Conservation (phyloP, 2,888 invertebrate species). For the Serripes groenlandicus region DNA sequence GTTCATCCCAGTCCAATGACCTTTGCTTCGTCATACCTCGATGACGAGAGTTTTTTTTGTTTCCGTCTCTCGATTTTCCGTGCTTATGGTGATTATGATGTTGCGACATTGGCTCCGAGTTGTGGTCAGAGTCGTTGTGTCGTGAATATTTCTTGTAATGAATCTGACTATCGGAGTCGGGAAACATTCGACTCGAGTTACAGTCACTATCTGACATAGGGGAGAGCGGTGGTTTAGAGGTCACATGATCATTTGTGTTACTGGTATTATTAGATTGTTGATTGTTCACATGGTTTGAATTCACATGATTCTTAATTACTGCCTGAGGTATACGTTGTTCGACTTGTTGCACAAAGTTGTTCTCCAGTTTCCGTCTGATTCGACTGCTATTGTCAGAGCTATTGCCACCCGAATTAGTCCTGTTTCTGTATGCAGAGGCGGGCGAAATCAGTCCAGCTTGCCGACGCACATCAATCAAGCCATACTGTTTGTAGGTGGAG, state of each 20-base stretch:
- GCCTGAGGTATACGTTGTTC: constrained; percentile 74
- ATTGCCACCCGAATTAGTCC: constrained; percentile 72
- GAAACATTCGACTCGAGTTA: constrained; percentile 62
- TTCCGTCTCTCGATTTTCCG: constrained; percentile 66
- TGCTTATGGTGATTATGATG: constrained; percentile 67
- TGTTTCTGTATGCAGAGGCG: constrained; percentile 37
- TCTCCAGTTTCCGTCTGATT: constrained; percentile 66
- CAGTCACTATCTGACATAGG: constrained; percentile 64
- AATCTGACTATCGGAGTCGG: constrained; percentile 77
- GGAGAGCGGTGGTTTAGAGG: constrained; percentile 59
- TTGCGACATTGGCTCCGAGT: constrained; percentile 79
- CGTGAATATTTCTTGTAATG: constrained; percentile 66
- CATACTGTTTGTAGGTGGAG: constrained; percentile 73
- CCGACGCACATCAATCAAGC: constrained; percentile 67
- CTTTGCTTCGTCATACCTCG: constrained; percentile 77
- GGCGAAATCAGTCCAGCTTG: constrained; percentile 33
- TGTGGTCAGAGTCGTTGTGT: constrained; percentile 80
- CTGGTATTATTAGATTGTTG: constrained; percentile 29
- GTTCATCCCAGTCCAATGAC: constrained; percentile 82
- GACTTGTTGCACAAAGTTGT: constrained; percentile 72
- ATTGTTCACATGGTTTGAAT: constrained; percentile 42
- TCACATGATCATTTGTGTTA: constrained; percentile 39
- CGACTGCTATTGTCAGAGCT: constrained; percentile 78
- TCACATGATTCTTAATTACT: constrained; percentile 39
- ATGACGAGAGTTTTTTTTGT: constrained; percentile 74